These are phyloP conservation scores for Synanthedon andrenaeformis DNA, from an alignment of 2,888 invertebrate species.

Conservation along the genomic window DNA sequence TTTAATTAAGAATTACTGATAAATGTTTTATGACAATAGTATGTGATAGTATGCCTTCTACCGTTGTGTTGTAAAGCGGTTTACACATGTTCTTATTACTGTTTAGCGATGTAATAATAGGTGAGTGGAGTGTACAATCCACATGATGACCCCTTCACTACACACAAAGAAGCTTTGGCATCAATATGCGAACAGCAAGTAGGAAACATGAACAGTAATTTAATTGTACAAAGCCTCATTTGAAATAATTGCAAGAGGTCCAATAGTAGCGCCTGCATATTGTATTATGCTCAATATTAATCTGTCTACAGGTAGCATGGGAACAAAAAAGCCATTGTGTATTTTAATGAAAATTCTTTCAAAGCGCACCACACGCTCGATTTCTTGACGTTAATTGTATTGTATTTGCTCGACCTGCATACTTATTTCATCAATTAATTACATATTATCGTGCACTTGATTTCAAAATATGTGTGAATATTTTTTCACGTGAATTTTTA, in stretches of 20 bases:
- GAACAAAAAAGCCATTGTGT: constrained; percentile 24
- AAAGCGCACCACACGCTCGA: constrained; percentile 14
- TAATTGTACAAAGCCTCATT: constrained; percentile 27
- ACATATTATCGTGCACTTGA: background rate
- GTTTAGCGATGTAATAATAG: background rate
- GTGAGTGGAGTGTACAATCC: background rate
- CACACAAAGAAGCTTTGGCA: background rate
- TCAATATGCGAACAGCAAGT: constrained; percentile 9
- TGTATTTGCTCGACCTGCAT: background rate
- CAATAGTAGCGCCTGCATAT: constrained; percentile 11
- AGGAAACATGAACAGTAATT: constrained; percentile 40
- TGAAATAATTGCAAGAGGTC: constrained; percentile 33
- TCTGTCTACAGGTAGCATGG: constrained; percentile 20
- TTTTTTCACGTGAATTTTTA: background rate
- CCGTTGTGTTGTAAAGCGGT: constrained; percentile 4
- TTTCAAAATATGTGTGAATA: background rate
- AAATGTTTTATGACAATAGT: background rate
- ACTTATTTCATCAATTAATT: background rate
- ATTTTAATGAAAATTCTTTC: constrained; percentile 23
- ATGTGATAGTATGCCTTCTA: constrained; percentile 2
- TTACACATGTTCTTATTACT: background rate
- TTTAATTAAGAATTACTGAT: too few relatives aligned
- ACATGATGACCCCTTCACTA: background rate
- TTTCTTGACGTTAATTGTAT: constrained; percentile 20
- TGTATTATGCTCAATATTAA: constrained; percentile 20